Evolutionary conservation across 2,113 vertebrate genomes (phyloP), one percentile per base, ranked within the genome.

Genomic region (Motacilla alba): DNA sequence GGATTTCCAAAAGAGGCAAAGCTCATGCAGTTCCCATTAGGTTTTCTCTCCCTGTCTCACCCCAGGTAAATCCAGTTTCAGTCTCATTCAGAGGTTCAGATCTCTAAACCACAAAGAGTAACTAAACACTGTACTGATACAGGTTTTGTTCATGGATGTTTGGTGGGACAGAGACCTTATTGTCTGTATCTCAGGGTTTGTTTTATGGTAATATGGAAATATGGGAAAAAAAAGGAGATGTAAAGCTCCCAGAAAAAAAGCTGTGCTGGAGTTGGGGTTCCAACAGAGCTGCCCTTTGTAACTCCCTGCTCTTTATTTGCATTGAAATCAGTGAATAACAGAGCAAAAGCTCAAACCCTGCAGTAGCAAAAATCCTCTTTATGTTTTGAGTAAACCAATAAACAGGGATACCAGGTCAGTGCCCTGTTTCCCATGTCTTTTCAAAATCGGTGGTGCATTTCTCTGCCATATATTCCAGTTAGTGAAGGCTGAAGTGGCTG

Each of bases 1-100:
- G 39, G 20, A 67, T 93, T 96, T 89, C 80, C 68, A 89, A 83
- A 92, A 89, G 43, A 50, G 83, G 82, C 22, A 46, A 83, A 46
- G 9, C 27, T 86, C 18, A 15, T 8, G 7, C 26, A 81, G 76
- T 55, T 43, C 37, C 46, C 50, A 30, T 13, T 21, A 39, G 15
- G 15, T 47, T 83, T 88, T 58, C 18, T 39, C 9, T 56, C 58
- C 87, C n/a, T 74, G 21, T 58, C 44, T 79, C 47, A 16, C 24
- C 79, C 72, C 47, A 55, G 31, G 21, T 62, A 67, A 20, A n/a
- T 18, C 30, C 33, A 15, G 0, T 63, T 80, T 50, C 50, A 35
- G 0, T 41, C 37, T 80, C n/a, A 22, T 41, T 47, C 58, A 56
- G 31, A 85, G 72, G 56, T 33, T 72, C 53, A 6, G 9, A 4